Base-by-base conservation (phyloP, 2,797 vertebrate genomes). In the Calcarius lapponicus region DNA sequence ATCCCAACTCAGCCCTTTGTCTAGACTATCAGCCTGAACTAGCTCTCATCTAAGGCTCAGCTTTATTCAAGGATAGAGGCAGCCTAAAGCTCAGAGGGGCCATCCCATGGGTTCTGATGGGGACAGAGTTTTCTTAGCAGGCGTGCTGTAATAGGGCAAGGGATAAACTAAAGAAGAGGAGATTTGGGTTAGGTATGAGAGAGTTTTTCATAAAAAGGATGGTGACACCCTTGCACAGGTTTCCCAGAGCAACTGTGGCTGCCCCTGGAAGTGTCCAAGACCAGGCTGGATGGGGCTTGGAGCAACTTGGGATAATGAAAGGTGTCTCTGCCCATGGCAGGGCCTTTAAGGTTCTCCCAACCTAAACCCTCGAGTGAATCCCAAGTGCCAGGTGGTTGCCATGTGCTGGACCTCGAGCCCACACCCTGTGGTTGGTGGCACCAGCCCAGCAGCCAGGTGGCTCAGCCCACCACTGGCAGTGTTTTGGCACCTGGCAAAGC, bases 141-240 rank as follows among this genome's bases (percentile, higher is more conserved):
- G 5, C 22, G 3, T 25, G 14, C 2, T 38, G 36, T 1, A 4
- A 50, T 0, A 70, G 20, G 11, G 38, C 8, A 57, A 21, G 11
- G 14, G 17, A 32, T 18, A 57, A 57, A 64, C 17, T 11, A 21
- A 38, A 43, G n/a, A 69, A 57, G 6, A 20, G 42, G 3, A 57
- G 28, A 57, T 51, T 45, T 34, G 50, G 24, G 18, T 26, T 17
- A 45, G 16, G 2, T 16, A 13, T 8, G 15, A 64, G 21, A 21
- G 17, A 40, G 20, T 12, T 74, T 31, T 53, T 13, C 13, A 8
- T 29, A 13, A 13, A 0, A 2, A 47, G 18, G 6, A 15, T 22
- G 21, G 7, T 10, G 14, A 67, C 31, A 2, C 3, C 12, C 47
- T 34, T 21, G 40, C 40, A 26, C n/a, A 74, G 21, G 31, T 0